Conservation (phyloP, 2,888 invertebrate genomes). For the Lacanobia wlatinum region DNA sequence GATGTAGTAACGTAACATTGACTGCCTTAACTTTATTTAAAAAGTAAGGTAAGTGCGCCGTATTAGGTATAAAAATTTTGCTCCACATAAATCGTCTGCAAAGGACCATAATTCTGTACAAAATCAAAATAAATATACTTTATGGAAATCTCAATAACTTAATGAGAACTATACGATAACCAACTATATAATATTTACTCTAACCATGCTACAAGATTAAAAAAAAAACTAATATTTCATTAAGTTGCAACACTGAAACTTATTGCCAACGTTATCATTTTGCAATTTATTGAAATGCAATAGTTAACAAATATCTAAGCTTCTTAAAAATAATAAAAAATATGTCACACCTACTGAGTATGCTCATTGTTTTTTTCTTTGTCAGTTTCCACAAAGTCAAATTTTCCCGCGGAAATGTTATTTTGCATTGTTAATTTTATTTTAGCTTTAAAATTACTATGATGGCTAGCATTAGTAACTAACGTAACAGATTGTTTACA, state of each 20-base stretch:
- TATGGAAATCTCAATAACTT: slow-evolving; percentile 54
- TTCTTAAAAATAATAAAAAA: slow-evolving; percentile 58
- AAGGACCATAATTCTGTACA: slow-evolving; percentile 29
- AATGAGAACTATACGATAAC: slow-evolving; percentile 52
- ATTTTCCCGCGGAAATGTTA: neutral
- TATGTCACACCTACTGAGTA: slow-evolving; percentile 69
- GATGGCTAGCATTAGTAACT: slow-evolving; percentile 52
- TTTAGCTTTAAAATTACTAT: slow-evolving; percentile 50
- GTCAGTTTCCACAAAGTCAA: slow-evolving; percentile 40
- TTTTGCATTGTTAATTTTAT: slow-evolving; percentile 54
- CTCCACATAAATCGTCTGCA: slow-evolving; percentile 16
- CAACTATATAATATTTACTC: slow-evolving; percentile 43
- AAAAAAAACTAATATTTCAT: slow-evolving; percentile 42
- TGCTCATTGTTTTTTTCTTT: slow-evolving; percentile 54
- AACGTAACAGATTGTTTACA: slow-evolving; percentile 52
- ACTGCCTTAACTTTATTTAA: neutral
- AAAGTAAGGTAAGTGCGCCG: neutral
- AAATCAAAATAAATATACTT: slow-evolving; percentile 58
- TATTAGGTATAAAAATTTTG: neutral
- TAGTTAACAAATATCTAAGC: slow-evolving; percentile 31
- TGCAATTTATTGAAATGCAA: slow-evolving; percentile 55
- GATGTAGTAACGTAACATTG: slow-evolving; percentile 26
- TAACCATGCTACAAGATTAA: slow-evolving; percentile 52
- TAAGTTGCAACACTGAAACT: slow-evolving; percentile 54
- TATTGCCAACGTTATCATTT: slow-evolving; percentile 24